Base-by-base conservation (phyloP, 2,888 invertebrate genomes). In the Drosophila borealis region DNA sequence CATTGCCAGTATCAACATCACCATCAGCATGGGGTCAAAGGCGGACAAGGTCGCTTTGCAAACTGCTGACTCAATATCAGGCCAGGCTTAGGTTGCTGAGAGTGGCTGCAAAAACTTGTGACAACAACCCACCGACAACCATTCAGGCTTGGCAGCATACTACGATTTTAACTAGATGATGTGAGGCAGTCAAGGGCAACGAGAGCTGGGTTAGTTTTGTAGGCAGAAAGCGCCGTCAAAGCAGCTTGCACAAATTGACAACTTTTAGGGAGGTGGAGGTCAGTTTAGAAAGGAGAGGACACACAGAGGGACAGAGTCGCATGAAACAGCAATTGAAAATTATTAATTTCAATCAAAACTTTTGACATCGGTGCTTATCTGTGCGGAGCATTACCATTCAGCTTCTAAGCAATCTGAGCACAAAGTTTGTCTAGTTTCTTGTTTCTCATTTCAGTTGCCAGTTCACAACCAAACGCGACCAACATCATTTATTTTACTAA, bases 281-380 rank as follows among this genome's bases (percentile, higher is more conserved):
- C 56, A 45, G 55, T 21, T 44, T 5, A 44, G 45, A 34, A 11
- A 14, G 45, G 11, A 29, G 44, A n/a, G 17, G 53, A 37, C 37
- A 25, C 13, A 17, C 34, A 10, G 44, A 36, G 33, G 41, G 29
- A 69, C 25, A 54, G 61, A 62, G 41, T 39, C 64, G 46, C 61
- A 71, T 75, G 50, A 61, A 78, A 64, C 67, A 65, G 69, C 80
- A 84, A 84, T 84, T 84, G 86, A 71, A 84, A 85, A 84, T 83
- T 84, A 84, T 84, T 82, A 84, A 85, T 84, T 84, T 84, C 86
- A 84, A 84, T 85, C 83, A 84, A 84, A 84, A 83, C 76, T 83
- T 83, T 85, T 57, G 61, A 81, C 81, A 70, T 78, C 60, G 70
- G 72, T 78, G 81, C 83, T 81, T 81, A 81, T 83, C 80, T 83